Evolutionary conservation across 2,113 vertebrate genomes (phyloP), one percentile per base, ranked within the genome.

Genomic region (Osmerus mordax): DNA sequence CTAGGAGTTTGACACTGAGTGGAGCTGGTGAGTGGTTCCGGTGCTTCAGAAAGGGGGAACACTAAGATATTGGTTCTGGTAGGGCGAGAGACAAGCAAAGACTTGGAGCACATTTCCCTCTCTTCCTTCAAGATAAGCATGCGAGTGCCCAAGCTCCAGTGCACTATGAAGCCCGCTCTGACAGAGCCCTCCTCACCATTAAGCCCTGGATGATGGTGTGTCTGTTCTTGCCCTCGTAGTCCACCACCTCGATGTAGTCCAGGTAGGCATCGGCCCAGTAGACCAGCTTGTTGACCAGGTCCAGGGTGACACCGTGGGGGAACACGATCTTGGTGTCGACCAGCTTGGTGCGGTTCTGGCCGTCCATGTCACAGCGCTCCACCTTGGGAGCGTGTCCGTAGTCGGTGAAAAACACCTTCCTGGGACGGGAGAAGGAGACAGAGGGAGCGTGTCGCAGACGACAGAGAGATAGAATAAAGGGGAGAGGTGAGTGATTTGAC

Each of bases 251-350:
- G 0, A 99, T 98, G 77, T 99, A 99, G 89, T 98, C 96, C 87
- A 99, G 93, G 86, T 99, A 99, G 60, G 97, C 97, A 0, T 98
- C 97, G 0, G 96, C 96, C 97, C 97, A 98, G 90, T 98, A 98
- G 52, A 98, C 96, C 28, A 98, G 84, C n/a, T 95, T 91, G 91
- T 89, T 98, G 87, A 97, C 96, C 83, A 98, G 86, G 89, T 99
- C 97, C 86, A 99, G 78, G 0, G 97, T 97, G 86, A 99, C 96
- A 61, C 97, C 96, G 0, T 99, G 96, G 0, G 97, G 97, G 87
- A 99, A 98, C 67, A 99, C 97, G 0, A 99, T 98, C 87, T 99
- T 99, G 85, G 94, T 97, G 83, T 99, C 97, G 1, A 99, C 96
- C 78, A 99, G 90, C 82, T 99, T 99, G 69, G 97, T 98, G 75